Base-by-base conservation (phyloP, 2,797 vertebrate genomes). In the Brachyrhaphis roseni region DNA sequence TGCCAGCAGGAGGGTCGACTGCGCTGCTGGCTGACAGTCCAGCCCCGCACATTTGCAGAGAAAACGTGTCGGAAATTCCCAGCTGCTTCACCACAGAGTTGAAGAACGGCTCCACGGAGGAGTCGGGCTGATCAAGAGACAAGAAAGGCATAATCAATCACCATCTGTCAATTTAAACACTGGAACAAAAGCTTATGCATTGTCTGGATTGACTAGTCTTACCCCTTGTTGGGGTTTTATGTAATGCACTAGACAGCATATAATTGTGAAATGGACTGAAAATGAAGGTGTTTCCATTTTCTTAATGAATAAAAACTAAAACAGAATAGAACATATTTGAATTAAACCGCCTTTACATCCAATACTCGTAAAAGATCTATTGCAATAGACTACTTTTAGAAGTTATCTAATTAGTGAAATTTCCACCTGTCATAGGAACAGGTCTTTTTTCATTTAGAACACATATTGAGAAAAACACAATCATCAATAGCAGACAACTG, bases 11-110 rank as follows among this genome's bases (percentile, higher is more conserved):
- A 77, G 94, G 94, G 91, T 96, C 96, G 0, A 57, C 75, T 0
- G 92, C 75, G 84, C 90, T 93, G 88, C 95, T 94, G 78, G 95
- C 94, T 1, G 97, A 96, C 84, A 97, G 80, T 78, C 97, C 97
- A 34, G 96, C 96, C 1, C 98, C 98, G 4, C 98, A 99, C 98
- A 99, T 99, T 95, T 99, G 98, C 90, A 99, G 96, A 89, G 98
- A 99, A 91, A 99, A 99, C 46, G 98, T 72, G 81, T 99, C 90
- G 10, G 98, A 96, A 75, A 99, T 98, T 72, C 94, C 93, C 7
- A 96, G 95, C 91, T 98, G 97, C 5, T 84, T 90, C 91, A 99
- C 97, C 45, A 98, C 81, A 2, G 98, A 98, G 87, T 98, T 96
- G 81, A 99, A 99, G 94, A 99, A 99, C 0, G 98, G 97, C 92